These are phyloP conservation scores for Fragum sueziense DNA, from an alignment of 2,888 invertebrate species.

Conservation along the genomic window DNA sequence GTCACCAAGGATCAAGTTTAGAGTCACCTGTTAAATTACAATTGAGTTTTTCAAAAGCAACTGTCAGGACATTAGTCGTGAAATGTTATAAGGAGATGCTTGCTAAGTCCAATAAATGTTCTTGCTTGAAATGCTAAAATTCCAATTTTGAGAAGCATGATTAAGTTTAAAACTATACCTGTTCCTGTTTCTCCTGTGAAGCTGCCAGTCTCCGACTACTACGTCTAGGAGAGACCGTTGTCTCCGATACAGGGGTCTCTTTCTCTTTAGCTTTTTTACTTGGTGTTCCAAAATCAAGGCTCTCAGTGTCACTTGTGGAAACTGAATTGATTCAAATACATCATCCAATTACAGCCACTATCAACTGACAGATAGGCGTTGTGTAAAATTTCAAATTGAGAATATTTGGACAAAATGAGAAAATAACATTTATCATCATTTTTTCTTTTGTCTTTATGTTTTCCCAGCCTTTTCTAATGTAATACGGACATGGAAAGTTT, in stretches of 20 bases:
- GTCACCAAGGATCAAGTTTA: too few species aligned
- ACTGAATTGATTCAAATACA: constrained; percentile 38
- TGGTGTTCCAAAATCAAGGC: constrained; percentile 67
- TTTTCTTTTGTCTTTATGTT: not conserved
- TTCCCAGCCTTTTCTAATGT: not conserved
- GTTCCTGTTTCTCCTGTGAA: constrained; percentile 14
- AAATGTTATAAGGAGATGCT: too few species aligned
- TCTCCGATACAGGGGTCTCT: constrained; percentile 4
- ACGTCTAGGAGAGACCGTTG: constrained; percentile 21
- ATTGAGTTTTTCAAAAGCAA: too few species aligned
- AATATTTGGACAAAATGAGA: not conserved
- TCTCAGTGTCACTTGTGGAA: constrained; percentile 63
- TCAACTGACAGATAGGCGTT: too few species aligned
- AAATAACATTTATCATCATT: not conserved
- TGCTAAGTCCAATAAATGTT: too few species aligned
- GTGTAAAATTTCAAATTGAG: too few species aligned
- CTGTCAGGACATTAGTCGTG: too few species aligned
- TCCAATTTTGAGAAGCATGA: too few species aligned
- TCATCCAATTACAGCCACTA: too few species aligned
- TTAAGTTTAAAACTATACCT: not conserved
- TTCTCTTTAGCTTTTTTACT: constrained; percentile 26
- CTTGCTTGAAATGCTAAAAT: too few species aligned
- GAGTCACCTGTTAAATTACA: too few species aligned
- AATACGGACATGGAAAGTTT: too few species aligned
- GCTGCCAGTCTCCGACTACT: constrained; percentile 25